A percentile compares a stretch with the other conserved stretches of the same genome.
Evolutionary conservation across 2,113 vertebrate species (phyloP).

Genomic region (Puma concolor): DNA sequence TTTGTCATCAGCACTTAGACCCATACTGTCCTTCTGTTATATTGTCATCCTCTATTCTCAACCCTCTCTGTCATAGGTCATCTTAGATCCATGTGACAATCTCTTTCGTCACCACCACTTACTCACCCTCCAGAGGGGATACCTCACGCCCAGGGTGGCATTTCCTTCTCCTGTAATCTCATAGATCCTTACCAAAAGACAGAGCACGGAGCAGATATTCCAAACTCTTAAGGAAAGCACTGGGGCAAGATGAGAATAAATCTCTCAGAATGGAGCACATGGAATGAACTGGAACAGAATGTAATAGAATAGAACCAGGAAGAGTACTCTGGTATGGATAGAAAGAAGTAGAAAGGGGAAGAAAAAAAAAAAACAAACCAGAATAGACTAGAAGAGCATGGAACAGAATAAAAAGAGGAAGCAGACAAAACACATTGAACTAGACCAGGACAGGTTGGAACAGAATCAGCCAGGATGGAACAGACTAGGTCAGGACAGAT

Average conservation of each 20-base stretch:
- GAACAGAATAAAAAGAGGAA: neutral
- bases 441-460: no score
- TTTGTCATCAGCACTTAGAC: neutral
- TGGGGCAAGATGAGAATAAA: neutral
- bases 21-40: neutral
- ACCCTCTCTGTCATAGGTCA: neutral
- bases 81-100: neutral
- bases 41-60: neutral
- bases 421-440: neutral
- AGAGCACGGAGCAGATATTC: neutral
- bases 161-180: neutral
- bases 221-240: neutral
- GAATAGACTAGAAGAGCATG: neutral
- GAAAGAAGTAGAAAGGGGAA: neutral
- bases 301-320: neutral
- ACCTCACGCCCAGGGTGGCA: neutral
- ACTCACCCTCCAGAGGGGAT: neutral
- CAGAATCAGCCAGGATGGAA: neutral
- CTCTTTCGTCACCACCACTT: neutral
- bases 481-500: neutral
- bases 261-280: neutral
- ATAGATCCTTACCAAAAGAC: neutral
- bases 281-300: neutral
- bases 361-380: neutral
- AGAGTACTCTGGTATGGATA: neutral